Evolutionary conservation across 2,113 vertebrate species (phyloP), one percentile per base, ranked within the genome.

Genomic region (Brachionichthys hirsutus): DNA sequence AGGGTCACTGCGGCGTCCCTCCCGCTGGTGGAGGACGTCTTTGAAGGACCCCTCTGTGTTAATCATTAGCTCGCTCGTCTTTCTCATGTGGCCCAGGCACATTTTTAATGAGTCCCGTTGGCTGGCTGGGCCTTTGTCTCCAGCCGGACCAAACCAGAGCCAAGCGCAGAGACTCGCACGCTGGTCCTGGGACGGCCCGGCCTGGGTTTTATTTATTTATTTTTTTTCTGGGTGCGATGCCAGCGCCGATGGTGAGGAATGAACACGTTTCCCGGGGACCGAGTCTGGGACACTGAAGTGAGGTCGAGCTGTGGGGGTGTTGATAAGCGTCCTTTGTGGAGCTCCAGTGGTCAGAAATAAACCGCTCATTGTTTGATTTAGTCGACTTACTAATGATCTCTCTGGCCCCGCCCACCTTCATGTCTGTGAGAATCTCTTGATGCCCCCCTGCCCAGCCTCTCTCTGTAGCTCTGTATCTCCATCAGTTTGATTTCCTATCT

Each of bases 361-460:
- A 88, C 82, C 75, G 70, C 49, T 62, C 83, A 84, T 89, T 89
- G 82, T 91, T 76, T 84, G 74, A 75, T 80, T 86, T 85, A 76
- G 77, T 85, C 79, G 43, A 70, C 79, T 89, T 83, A 85, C 88
- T 55, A 77, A 77, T 87, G 85, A 83, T 91, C 85, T 86, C 82
- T 89, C 86, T 87, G 80, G 73, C 66, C 58, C 54, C 22, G 15
- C 57, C 57, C 36, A 45, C 54, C 49, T 80, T 62, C 30, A 67
- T 30, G 58, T 69, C 79, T 88, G 75, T 81, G 80, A 77, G 76
- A 80, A 78, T 87, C 74, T 79, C 53, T 84, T 75, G 78, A 54
- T 81, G 62, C 24, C 24, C 24, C 24, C 24, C 24, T 6, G 24
- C 24, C 24, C 8, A 4, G 14, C 35, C 45, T 24, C 9, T 42